Conservation (phyloP, 2,113 vertebrate genomes). For the Pagrus major region DNA sequence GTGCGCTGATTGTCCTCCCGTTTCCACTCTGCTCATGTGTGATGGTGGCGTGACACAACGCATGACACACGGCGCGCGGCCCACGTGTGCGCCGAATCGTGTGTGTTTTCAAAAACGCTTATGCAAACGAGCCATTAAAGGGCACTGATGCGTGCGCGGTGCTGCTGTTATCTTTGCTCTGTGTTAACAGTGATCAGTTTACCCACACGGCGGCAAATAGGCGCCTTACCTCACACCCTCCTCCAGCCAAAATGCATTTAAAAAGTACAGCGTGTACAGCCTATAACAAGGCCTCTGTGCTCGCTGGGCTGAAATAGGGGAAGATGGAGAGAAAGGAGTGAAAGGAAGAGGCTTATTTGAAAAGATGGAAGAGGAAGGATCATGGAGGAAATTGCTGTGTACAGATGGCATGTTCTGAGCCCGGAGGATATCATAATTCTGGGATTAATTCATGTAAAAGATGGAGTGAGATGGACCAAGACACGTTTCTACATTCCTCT, state of each 20-base stretch:
- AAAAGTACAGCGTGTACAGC: slow-evolving; percentile 39
- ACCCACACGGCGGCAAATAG: slow-evolving; percentile 26
- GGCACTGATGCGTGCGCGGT: neutral
- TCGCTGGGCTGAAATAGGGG: slow-evolving; percentile 25
- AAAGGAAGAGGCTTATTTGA: slow-evolving; percentile 36
- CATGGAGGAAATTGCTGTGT: slow-evolving; percentile 53
- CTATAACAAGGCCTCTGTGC: slow-evolving; percentile 20
- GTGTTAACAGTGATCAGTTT: slow-evolving; percentile 43
- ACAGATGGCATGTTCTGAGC: slow-evolving; percentile 74
- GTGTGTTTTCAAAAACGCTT: slow-evolving; percentile 27
- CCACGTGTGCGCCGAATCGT: slow-evolving; percentile 36
- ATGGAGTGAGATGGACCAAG: slow-evolving; percentile 51
- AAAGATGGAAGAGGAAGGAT: slow-evolving; percentile 40
- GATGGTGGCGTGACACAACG: slow-evolving; percentile 29
- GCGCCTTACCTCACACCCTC: slow-evolving; percentile 26
- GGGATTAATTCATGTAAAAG: slow-evolving; percentile 67
- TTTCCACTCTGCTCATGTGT: neutral
- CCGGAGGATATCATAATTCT: slow-evolving; percentile 68
- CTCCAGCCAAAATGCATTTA: slow-evolving; percentile 20
- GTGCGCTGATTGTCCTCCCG: neutral
- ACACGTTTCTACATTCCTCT: slow-evolving; percentile 10
- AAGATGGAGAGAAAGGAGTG: slow-evolving; percentile 1
- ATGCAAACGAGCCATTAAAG: slow-evolving; percentile 41
- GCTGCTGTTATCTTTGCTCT: slow-evolving; percentile 39
- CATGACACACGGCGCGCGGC: slow-evolving; percentile 10